A percentile compares a stretch with the other conserved stretches of the same genome.
phyloP scores from a whole-genome alignment of 1,140 invertebrate genomes.

The Lasioglossum albipes region DNA sequence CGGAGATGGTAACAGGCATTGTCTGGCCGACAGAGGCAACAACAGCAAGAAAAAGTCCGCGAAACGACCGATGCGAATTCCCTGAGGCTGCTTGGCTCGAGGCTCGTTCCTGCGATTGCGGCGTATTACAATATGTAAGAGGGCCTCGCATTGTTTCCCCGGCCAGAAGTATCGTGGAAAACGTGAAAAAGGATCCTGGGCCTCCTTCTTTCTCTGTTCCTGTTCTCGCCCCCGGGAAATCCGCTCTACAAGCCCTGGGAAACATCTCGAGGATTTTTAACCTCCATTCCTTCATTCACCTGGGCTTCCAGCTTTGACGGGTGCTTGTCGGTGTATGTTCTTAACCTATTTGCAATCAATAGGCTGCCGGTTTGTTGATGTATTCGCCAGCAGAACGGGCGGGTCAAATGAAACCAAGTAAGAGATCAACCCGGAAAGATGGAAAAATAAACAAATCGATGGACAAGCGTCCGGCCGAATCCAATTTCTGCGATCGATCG shows the following conservation, averaged over 20 bases:
- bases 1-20: background rate
- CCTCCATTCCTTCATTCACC: background rate
- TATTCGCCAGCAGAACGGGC: too few species aligned
- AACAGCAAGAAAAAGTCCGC: background rate
- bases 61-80: slow-evolving; percentile 19
- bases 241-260: background rate
- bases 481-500: too few species aligned
- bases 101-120: too few species aligned
- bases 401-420: too few species aligned
- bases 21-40: background rate
- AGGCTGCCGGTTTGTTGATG: too few species aligned
- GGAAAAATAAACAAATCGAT: too few species aligned
- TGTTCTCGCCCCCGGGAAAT: background rate
- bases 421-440: too few species aligned
- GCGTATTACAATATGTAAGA: slow-evolving; percentile 9
- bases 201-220: background rate
- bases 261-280: slow-evolving; percentile 16
- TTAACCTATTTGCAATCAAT: too few species aligned
- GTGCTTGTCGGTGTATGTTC: too few species aligned
- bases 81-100: background rate
- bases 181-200: slow-evolving; percentile 19
- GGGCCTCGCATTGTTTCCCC: slow-evolving; percentile 6
- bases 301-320: background rate
- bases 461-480: too few species aligned
- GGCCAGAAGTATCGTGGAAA: slow-evolving; percentile 12